phyloP scores from a whole-genome alignment of 2,888 invertebrate species.

The Ectemnius cavifrons region DNA sequence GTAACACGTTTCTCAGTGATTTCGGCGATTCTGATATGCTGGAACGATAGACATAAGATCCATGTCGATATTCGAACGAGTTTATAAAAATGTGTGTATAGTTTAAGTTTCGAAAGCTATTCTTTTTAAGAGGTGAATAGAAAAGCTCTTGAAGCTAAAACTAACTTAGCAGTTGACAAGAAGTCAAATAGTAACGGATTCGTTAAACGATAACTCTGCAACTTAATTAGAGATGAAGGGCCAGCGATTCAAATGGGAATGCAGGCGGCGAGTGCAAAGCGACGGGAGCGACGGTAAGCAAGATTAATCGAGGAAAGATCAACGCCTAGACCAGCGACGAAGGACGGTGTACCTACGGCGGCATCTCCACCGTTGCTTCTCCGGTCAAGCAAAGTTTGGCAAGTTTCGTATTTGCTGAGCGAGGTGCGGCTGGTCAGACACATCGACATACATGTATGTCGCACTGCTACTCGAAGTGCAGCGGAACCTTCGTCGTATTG shows the following conservation, averaged over 20 bases:
- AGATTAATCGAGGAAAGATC: conserved; percentile 22
- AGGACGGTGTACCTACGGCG: conserved; percentile 6
- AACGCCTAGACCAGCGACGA: conserved; percentile 3
- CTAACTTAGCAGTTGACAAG: too few relatives aligned
- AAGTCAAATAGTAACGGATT: too few relatives aligned
- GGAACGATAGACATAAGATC: not conserved
- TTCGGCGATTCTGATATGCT: not conserved
- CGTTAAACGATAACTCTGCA: too few relatives aligned
- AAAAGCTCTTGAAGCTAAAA: too few relatives aligned
- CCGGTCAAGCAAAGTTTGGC: conserved; percentile 45
- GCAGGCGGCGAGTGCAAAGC: too few relatives aligned
- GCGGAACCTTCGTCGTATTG: conserved; percentile 49
- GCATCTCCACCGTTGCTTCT: not conserved
- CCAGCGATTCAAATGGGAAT: too few relatives aligned
- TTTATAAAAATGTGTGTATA: too few relatives aligned
- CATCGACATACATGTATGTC: conserved; percentile 10
- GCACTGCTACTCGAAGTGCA: conserved; percentile 5
- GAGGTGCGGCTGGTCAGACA: conserved; percentile 17
- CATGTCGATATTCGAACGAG: not conserved
- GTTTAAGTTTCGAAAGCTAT: too few relatives aligned
- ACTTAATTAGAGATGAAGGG: too few relatives aligned
- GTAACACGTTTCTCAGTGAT: too few relatives aligned
- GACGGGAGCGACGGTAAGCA: not conserved
- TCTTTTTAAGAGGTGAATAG: too few relatives aligned
- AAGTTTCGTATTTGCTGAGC: conserved; percentile 55